A percentile compares a stretch with the other conserved stretches of the same genome.
phyloP scores from a whole-genome alignment of 2,113 vertebrate species.

The Stictonetta naevosa region DNA sequence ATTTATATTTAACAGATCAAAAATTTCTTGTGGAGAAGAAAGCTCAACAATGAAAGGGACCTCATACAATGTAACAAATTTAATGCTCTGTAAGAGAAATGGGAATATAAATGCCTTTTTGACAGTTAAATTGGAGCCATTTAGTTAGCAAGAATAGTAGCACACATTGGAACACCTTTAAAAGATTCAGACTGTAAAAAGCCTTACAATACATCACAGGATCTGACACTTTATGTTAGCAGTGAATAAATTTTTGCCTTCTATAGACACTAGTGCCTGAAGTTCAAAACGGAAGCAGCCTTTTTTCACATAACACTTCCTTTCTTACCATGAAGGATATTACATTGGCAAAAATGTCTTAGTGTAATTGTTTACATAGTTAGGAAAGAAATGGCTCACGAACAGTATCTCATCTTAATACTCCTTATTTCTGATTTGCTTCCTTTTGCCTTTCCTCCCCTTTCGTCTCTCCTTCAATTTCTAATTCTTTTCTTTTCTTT shows the following conservation, averaged over 20 bases:
- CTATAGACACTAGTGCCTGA: constrained; percentile 24
- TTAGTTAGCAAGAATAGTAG: constrained; percentile 68
- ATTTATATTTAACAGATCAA: constrained; percentile 17
- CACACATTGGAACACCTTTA: constrained; percentile 66
- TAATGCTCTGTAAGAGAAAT: constrained; percentile 52
- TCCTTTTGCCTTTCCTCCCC: not conserved
- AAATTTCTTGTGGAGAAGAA: not conserved
- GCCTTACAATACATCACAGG: constrained; percentile 61
- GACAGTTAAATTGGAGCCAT: constrained; percentile 76
- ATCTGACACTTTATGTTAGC: constrained; percentile 52
- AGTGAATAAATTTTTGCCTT: constrained; percentile 62
- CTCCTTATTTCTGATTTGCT: not conserved
- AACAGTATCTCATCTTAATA: not conserved
- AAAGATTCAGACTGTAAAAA: constrained; percentile 61
- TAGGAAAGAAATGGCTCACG: not conserved
- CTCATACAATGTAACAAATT: not conserved
- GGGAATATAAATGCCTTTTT: constrained; percentile 70
- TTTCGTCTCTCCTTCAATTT: not conserved
- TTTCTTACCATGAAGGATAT: constrained; percentile 17
- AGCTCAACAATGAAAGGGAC: not conserved
- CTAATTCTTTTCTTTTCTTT: too few relatives aligned
- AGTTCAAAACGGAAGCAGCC: not conserved
- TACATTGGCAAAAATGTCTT: not conserved
- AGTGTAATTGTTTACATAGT: not conserved
- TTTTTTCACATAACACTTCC: not conserved